These are phyloP conservation scores for Aphelenchoides besseyi DNA, from an alignment of 1,140 invertebrate genomes.

Conservation along the genomic window DNA sequence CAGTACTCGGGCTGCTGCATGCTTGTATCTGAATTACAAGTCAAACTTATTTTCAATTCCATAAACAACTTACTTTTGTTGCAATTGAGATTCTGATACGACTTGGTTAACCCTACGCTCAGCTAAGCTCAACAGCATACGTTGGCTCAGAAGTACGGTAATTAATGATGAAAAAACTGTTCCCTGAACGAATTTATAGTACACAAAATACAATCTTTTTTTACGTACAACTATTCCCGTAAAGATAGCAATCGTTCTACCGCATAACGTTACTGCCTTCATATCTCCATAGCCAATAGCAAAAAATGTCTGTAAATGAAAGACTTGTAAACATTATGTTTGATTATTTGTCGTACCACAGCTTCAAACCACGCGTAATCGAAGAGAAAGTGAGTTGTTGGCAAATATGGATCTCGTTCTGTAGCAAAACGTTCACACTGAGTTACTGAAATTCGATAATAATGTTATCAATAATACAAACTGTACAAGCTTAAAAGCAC, in stretches of 20 bases:
- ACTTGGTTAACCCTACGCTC: constrained; percentile 55
- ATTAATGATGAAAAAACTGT: constrained; percentile 54
- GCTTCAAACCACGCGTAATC: constrained; percentile 58
- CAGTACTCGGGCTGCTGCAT: constrained; percentile 53
- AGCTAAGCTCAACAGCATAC: constrained; percentile 44
- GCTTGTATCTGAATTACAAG: constrained; percentile 44
- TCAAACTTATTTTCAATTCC: neutral
- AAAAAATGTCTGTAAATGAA: constrained; percentile 60
- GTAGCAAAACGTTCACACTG: constrained; percentile 89
- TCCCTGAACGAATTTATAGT: constrained; percentile 40
- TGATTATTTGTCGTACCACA: constrained; percentile 40
- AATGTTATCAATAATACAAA: no score
- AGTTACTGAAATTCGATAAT: no score
- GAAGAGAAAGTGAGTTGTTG: constrained; percentile 45
- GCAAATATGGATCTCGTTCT: neutral
- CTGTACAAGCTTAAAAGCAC: no score
- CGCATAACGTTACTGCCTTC: constrained; percentile 98
- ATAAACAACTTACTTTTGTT: constrained; percentile 29
- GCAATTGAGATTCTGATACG: constrained; percentile 54
- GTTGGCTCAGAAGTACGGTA: constrained; percentile 50
- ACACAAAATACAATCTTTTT: neutral
- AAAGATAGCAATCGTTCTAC: constrained; percentile 90
- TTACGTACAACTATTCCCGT: constrained; percentile 90
- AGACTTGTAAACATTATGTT: constrained; percentile 18
- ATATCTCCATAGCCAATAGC: constrained; percentile 83